These are phyloP conservation scores for Peromyscus polionotus DNA, from an alignment of 2,113 vertebrate species.

Conservation along the genomic window DNA sequence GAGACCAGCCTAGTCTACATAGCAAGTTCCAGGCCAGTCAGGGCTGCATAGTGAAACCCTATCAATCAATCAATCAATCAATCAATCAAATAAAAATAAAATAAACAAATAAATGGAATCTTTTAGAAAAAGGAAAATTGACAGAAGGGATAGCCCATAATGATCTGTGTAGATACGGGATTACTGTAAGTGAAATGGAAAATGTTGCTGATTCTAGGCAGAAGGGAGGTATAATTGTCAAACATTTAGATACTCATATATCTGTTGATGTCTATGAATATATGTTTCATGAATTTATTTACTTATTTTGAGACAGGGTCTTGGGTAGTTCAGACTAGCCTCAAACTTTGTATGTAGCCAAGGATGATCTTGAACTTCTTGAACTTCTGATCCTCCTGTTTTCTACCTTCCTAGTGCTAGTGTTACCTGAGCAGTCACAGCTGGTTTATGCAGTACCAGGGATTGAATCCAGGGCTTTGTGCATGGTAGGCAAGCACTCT, in stretches of 20 bases:
- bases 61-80: background rate
- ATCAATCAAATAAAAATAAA: background rate
- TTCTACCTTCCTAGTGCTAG: background rate
- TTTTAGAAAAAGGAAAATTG: background rate
- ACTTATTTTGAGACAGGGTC: background rate
- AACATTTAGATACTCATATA: background rate
- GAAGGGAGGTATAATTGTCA: background rate
- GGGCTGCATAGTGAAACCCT: background rate
- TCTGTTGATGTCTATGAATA: background rate
- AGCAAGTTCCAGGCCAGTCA: background rate
- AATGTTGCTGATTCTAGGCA: background rate
- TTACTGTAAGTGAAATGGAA: slow-evolving; percentile 23
- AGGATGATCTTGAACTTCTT: background rate
- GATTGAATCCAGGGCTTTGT: background rate
- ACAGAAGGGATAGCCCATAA: background rate
- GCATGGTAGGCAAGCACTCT: background rate
- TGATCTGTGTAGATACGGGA: background rate
- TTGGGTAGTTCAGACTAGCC: background rate
- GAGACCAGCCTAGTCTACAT: background rate
- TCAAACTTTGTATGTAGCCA: background rate
- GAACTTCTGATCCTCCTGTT: background rate
- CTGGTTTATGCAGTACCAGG: background rate
- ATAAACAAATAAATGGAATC: background rate
- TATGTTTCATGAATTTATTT: background rate
- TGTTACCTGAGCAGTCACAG: background rate